Evolutionary conservation across 2,797 vertebrate genomes (phyloP), one percentile per base, ranked within the genome.

Genomic region (Scarus forsteni): DNA sequence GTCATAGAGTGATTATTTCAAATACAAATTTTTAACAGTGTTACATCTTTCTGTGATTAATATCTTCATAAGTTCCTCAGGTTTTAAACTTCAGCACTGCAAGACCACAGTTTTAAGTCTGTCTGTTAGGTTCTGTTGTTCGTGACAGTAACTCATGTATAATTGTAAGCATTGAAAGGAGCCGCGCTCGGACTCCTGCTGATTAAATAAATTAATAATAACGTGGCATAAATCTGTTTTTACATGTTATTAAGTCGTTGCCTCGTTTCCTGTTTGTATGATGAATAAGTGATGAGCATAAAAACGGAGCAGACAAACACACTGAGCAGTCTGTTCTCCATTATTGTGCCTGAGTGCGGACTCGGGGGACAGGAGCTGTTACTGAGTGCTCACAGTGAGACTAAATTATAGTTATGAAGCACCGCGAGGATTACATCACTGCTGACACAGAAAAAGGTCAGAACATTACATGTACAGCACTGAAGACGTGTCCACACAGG

Each of bases 261-360:
- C 16, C 48, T 50, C 18, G 19, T 19, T 19, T 50, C 48, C 18
- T 50, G 48, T 50, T 50, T 50, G 9, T 9, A 50, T 12, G 18
- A 50, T 50, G 18, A 50, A 50, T 50, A 50, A 50, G 19, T 50
- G 18, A 50, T 50, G 48, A 50, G 5, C 18, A 19, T 50, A 50
- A 50, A 48, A 50, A 50, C 48, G 11, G 16, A 49, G 45, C 40
- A 48, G 48, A 27, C 18, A 19, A 27, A 50, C 48, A 50, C 46
- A 19, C 48, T 19, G 16, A 50, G 48, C 16, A 19, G 48, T 11
- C 48, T 10, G 16, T 18, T 19, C 48, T 50, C 48, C 11, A 19
- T 50, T 12, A 50, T 16, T 15, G 15, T 49, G 48, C 5, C 16
- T 50, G 18, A 50, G 49, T 50, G 18, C 18, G 13, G 9, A 27